Evolutionary conservation across 2,797 vertebrate genomes (phyloP).

Genomic region (Poeciliopsis paucimaculata): DNA sequence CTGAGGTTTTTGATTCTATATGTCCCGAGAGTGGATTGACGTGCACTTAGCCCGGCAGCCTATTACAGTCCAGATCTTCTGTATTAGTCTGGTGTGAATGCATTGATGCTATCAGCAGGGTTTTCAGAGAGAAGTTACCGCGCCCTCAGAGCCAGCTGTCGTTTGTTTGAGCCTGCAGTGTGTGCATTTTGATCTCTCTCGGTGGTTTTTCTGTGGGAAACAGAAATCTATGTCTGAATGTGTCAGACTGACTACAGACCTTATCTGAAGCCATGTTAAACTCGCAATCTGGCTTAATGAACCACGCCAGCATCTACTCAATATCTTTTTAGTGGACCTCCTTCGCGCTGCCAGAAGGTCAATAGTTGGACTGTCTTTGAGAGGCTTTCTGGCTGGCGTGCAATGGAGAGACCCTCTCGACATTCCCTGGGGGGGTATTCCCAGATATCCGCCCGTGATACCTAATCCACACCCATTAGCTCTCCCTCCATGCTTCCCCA

Average conservation of each 20-base stretch:
- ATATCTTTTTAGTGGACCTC: conserved; percentile 72
- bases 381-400: conserved; percentile 79
- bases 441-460: conserved; percentile 83
- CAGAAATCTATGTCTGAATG: conserved; percentile 64
- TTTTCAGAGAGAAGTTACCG: conserved; percentile 20
- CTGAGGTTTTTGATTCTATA: conserved; percentile 58
- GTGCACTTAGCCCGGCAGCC: conserved; percentile 59
- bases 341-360: conserved; percentile 75
- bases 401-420: conserved; percentile 75
- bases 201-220: conserved; percentile 52
- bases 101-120: conserved; percentile 44
- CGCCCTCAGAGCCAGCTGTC: background rate
- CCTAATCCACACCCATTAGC: conserved; percentile 84
- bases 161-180: conserved; percentile 32
- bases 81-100: conserved; percentile 52
- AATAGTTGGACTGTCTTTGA: conserved; percentile 82
- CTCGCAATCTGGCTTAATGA: conserved; percentile 74
- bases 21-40: conserved; percentile 60
- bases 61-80: conserved; percentile 44
- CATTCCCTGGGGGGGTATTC: conserved; percentile 73
- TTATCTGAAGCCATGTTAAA: conserved; percentile 64
- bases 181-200: conserved; percentile 45
- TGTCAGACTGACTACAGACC: conserved; percentile 53
- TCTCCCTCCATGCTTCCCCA: conserved; percentile 72
- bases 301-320: conserved; percentile 72